Evolutionary conservation across 1,140 invertebrate genomes (phyloP).

Genomic region (Camponotus pennsylvanicus): DNA sequence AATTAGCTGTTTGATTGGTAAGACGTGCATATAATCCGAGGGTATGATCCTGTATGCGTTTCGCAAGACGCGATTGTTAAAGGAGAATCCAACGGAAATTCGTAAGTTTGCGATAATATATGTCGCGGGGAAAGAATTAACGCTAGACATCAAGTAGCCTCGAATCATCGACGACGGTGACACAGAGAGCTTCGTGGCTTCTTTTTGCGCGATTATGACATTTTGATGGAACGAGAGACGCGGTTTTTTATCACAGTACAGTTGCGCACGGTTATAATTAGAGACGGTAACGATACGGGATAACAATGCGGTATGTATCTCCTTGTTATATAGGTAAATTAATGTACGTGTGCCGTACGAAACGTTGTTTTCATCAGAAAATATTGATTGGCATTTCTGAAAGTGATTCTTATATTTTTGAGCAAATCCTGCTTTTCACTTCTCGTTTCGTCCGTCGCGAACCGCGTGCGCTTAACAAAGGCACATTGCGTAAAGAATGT

Average conservation of each 20-base stretch:
- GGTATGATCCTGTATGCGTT: constrained; percentile 50
- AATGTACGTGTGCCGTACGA: constrained; percentile 1
- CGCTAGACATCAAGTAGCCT: constrained; percentile 69
- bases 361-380: constrained; percentile 6
- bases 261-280: not conserved
- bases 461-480: not conserved
- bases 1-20: constrained; percentile 66
- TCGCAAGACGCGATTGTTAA: constrained; percentile 23
- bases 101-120: constrained; percentile 11
- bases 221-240: constrained; percentile 1
- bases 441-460: constrained; percentile 42
- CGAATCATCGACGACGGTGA: constrained; percentile 73
- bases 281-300: constrained; percentile 22
- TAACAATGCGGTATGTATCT: not conserved
- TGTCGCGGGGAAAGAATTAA: constrained; percentile 52
- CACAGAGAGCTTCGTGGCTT: constrained; percentile 74
- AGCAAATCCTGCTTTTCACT: constrained; percentile 31
- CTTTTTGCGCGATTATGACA: constrained; percentile 67
- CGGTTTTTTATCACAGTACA: not conserved
- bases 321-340: constrained; percentile 7
- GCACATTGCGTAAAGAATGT: constrained; percentile 2
- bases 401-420: constrained; percentile 32
- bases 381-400: constrained; percentile 38
- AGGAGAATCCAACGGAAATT: constrained; percentile 8
- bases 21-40: constrained; percentile 42